Evolutionary conservation across 2,797 vertebrate species (phyloP), one percentile per base, ranked within the genome.

Genomic region (Enteromius unitaeniatus): DNA sequence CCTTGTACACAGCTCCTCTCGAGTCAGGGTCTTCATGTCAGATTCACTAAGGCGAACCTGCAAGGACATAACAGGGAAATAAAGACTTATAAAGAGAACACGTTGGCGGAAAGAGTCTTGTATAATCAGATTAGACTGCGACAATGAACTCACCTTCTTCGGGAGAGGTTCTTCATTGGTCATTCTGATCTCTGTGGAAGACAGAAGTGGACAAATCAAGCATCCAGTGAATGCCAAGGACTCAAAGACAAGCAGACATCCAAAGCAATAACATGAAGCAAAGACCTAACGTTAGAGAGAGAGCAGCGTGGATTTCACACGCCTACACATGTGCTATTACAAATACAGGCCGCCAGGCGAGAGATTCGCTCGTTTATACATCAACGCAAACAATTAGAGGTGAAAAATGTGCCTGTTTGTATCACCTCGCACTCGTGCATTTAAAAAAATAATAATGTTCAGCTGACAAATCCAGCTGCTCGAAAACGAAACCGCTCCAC

Each of bases 101-200:
- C 34, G 28, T 80, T 13, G 26, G 8, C 1, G 34, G 1, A 28
- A 15, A 62, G 64, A 31, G 1, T 58, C 31, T 42, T 15, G 0
- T 31, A 58, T 78, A 42, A 74, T 28, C 26, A 40, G 21, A 58
- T 85, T 49, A 68, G 8, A 0, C 51, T 45, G 68, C 53, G 87
- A 85, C 91, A 55, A 47, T 0, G 34, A 37, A 58, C 91, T 93
- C 93, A 98, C 98, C 96, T 99, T 99, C 94, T 99, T 99, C 80
- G 97, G 98, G 60, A 99, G 96, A 93, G 98, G 98, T 94, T 99
- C 98, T 94, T 99, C 98, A 95, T 99, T 99, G 89, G 97, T 99
- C 98, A 99, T 99, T 88, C 93, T 98, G 95, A 95, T 92, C 87
- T 93, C 95, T 97, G 87, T 1, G 85, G 19, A 1, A 88, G 83